phyloP scores from a whole-genome alignment of 2,797 vertebrate species.

The Triplophysa bombifrons region DNA sequence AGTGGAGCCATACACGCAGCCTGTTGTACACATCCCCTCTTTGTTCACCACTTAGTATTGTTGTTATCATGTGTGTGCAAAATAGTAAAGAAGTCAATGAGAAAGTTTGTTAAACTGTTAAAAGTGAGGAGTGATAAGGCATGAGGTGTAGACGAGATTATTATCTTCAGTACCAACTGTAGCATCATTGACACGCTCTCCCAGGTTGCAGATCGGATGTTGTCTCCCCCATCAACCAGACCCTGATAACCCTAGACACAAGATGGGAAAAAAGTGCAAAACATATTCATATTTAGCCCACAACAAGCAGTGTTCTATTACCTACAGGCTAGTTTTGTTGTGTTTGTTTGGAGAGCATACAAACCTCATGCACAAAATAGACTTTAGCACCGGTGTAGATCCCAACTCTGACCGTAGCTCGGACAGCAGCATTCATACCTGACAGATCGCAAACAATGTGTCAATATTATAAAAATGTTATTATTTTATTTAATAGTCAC shows the following conservation, averaged over 20 bases:
- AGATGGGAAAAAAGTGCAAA: slow-evolving; percentile 11
- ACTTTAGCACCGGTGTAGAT: slow-evolving; percentile 90
- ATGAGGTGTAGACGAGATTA: not conserved
- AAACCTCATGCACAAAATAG: slow-evolving; percentile 90
- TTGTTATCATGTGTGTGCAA: not conserved
- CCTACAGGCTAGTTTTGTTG: not conserved
- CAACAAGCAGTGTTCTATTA: not conserved
- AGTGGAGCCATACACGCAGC: not conserved
- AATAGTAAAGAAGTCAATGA: not conserved
- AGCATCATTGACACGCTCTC: slow-evolving; percentile 96
- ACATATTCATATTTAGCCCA: too few relatives aligned
- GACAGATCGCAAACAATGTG: slow-evolving; percentile 24
- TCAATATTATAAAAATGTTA: slow-evolving; percentile 2
- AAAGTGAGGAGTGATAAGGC: not conserved
- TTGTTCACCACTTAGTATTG: not conserved
- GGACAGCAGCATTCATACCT: slow-evolving; percentile 94
- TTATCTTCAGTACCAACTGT: slow-evolving; percentile 83
- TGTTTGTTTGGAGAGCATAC: slow-evolving; percentile 43
- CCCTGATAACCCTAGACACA: slow-evolving; percentile 90
- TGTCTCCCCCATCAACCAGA: slow-evolving; percentile 88
- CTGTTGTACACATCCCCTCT: not conserved
- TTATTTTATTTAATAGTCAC: not conserved
- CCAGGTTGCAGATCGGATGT: slow-evolving; percentile 88
- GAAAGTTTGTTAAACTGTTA: too few relatives aligned
- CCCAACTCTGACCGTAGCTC: slow-evolving; percentile 90